Evolutionary conservation across 1,140 invertebrate genomes (phyloP).

Genomic region (Brachionus plicatilis): DNA sequence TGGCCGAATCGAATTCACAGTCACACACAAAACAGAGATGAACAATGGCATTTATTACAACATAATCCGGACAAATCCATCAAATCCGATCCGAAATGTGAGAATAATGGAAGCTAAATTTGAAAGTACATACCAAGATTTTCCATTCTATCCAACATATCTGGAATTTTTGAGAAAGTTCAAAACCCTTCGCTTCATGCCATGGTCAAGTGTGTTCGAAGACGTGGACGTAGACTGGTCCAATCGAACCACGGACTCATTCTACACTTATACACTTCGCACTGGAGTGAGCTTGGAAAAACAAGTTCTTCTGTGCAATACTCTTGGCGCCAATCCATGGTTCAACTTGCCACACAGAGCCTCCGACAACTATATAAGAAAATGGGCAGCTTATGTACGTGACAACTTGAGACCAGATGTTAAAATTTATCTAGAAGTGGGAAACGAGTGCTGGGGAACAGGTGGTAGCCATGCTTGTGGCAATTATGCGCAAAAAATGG

Average conservation of each 20-base stretch:
- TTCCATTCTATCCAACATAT: conserved; percentile 46
- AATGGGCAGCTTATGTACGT: conserved; percentile 43
- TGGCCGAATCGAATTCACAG: conserved; percentile 43
- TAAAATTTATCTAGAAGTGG: conserved; percentile 42
- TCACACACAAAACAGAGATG: conserved; percentile 42
- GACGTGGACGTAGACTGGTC: conserved; percentile 44
- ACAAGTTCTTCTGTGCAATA: conserved; percentile 44
- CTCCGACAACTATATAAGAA: conserved; percentile 44
- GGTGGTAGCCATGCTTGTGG: background rate
- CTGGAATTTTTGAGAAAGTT: conserved; percentile 44
- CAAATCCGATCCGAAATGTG: conserved; percentile 45
- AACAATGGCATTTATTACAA: conserved; percentile 43
- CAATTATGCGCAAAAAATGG: conserved; percentile 21
- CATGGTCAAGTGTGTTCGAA: conserved; percentile 43
- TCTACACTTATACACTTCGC: conserved; percentile 43
- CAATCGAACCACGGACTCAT: conserved; percentile 37
- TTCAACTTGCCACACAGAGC: conserved; percentile 47
- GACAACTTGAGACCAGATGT: conserved; percentile 44
- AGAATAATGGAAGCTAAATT: conserved; percentile 45
- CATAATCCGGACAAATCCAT: conserved; percentile 43
- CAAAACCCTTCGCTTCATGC: conserved; percentile 45
- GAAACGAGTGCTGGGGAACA: conserved; percentile 11
- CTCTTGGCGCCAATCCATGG: conserved; percentile 45
- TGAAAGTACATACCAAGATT: conserved; percentile 44
- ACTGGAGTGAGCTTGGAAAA: conserved; percentile 44